Percentiles rank a stretch among this genome's conserved stretches.
phyloP scores from a whole-genome alignment of 2,888 invertebrate genomes.

The Ennomos fuscantarius region DNA sequence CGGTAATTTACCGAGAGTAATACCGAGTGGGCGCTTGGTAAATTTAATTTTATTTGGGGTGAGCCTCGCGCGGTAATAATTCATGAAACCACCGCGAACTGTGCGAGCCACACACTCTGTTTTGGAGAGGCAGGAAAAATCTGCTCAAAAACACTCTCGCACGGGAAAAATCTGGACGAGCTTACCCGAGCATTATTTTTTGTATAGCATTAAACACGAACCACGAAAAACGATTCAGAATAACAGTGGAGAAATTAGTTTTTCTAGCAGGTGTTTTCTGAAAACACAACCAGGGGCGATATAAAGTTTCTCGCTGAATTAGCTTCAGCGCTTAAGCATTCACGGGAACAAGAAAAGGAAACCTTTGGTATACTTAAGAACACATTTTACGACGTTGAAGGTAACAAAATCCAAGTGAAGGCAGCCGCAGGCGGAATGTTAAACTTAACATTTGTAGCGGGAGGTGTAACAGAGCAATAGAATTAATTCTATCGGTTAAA shows the following conservation, averaged over 20 bases:
- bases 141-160: constrained; percentile 26
- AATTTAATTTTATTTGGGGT: constrained; percentile 74
- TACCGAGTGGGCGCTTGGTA: constrained; percentile 59
- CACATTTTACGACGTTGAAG: constrained; percentile 50
- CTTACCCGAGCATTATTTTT: constrained; percentile 6
- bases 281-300: constrained; percentile 22
- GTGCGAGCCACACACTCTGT: constrained; percentile 28
- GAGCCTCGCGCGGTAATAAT: constrained; percentile 63
- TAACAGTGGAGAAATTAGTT: constrained; percentile 5
- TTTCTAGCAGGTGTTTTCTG: constrained; percentile 5
- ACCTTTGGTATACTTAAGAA: constrained; percentile 44
- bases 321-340: constrained; percentile 38
- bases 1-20: constrained; percentile 72
- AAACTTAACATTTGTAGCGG: constrained; percentile 74
- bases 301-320: constrained; percentile 32
- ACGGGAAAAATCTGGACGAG: neutral
- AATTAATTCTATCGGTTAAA: constrained; percentile 81
- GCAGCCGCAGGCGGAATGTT: constrained; percentile 62
- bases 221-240: constrained; percentile 3
- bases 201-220: neutral
- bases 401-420: constrained; percentile 57
- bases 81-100: constrained; percentile 58
- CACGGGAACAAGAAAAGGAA: constrained; percentile 45
- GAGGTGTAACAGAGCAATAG: constrained; percentile 75
- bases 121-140: constrained; percentile 31